phyloP scores from a whole-genome alignment of 2,113 vertebrate species.

The Lonchura striata region DNA sequence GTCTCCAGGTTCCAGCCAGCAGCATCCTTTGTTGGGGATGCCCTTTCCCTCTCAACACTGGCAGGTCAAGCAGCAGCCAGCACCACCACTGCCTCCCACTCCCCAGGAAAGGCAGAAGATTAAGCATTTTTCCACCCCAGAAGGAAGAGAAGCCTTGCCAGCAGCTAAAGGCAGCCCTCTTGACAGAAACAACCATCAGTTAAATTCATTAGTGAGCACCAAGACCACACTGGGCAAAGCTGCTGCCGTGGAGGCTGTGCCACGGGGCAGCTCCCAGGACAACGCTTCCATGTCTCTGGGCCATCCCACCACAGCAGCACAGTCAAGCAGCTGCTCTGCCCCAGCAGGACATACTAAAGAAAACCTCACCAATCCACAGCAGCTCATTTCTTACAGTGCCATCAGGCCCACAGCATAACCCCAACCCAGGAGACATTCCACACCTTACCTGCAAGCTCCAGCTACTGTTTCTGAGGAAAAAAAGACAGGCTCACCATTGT shows the following conservation, averaged over 20 bases:
- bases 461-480: rapidly evolving
- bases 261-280: not conserved
- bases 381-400: not conserved
- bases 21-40: rapidly evolving
- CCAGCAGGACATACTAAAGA: rapidly evolving
- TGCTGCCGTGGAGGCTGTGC: not conserved
- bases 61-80: not conserved
- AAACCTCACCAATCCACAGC: not conserved
- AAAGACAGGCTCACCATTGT: rapidly evolving
- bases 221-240: not conserved
- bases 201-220: rapidly evolving
- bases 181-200: not conserved
- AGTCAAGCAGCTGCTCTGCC: not conserved
- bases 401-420: not conserved
- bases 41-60: not conserved
- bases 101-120: not conserved
- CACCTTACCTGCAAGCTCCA: not conserved
- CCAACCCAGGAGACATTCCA: rapidly evolving
- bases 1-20: not conserved
- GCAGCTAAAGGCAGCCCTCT: not conserved
- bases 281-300: not conserved
- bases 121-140: not conserved
- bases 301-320: rapidly evolving
- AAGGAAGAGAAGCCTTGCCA: not conserved
- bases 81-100: not conserved